Base-by-base conservation (phyloP, 64 coral and sea anemone species). In the Montipora capricornis region DNA sequence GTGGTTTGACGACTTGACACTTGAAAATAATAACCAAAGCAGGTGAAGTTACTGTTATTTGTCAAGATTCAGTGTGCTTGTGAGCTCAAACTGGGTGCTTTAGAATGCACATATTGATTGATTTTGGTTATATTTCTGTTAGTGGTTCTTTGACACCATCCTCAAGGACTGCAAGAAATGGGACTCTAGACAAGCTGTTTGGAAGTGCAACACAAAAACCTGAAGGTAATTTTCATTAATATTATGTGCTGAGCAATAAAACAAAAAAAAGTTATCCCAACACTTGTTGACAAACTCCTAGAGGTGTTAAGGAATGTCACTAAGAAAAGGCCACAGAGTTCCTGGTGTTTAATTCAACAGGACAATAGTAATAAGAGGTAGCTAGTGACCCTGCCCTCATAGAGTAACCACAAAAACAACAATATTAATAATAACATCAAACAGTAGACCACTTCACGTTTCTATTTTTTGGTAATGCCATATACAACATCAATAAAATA, bases 181-280 rank as follows among this genome's bases (percentile, higher is more conserved):
- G 82, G 46, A 50, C 82, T 86, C 11, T 86, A 17, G 82, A 86
- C 13, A 66, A 82, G 24, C 55, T 82, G 55, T 82, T 82, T 82
- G 80, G 13, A 67, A 67, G 52, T 24, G 60, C 58, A 50, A 86
- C 37, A 86, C 44, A 50, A 49, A 20, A 51, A 1, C 82, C 19
- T 51, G 7, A 73, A 86, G 82, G 82, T 86, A 86, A 8, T 9
- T 13, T 24, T 19, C n/a, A 71, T 20, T 47, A n/a, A 64, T 47
- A 5, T 24, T 15, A 3, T 64, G 61, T 64, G 8, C 52, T 55
- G 14, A 64, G 61, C 11, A 64, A 64, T 12, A 16, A 55, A 7
- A 55, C 52, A 55, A 55, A 5, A 3, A 10, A 55, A 7, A 5
- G 6, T 10, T 55, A 37, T 37, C 37, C 37, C 37, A 37, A 37